These are phyloP conservation scores for Caenorhabditis sp. DNA, from an alignment of 2,888 invertebrate species.

Conservation along the genomic window DNA sequence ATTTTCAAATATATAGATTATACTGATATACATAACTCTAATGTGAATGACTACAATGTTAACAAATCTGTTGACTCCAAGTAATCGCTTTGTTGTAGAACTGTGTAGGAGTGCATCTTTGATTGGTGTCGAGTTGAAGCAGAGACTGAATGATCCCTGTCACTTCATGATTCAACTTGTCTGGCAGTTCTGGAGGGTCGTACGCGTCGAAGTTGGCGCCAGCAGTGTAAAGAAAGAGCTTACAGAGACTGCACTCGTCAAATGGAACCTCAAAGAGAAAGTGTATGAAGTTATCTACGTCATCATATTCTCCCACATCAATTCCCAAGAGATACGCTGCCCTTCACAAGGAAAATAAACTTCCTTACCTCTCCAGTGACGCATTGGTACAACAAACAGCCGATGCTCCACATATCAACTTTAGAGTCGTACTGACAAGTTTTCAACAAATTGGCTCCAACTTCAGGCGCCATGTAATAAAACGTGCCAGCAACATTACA, in stretches of 20 bases:
- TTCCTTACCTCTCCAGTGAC: slow-evolving; percentile 76
- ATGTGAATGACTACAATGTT: background rate
- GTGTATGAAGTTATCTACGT: slow-evolving; percentile 50
- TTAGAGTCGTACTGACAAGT: slow-evolving; percentile 76
- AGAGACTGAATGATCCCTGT: slow-evolving; percentile 73
- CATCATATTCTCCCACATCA: slow-evolving; percentile 29
- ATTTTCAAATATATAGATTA: too few species aligned
- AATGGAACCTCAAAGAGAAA: slow-evolving; percentile 79
- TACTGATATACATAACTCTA: too few species aligned
- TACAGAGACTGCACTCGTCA: slow-evolving; percentile 79
- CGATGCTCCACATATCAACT: slow-evolving; percentile 83
- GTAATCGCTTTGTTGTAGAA: slow-evolving; percentile 72
- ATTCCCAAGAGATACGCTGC: background rate
- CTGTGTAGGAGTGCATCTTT: slow-evolving; percentile 76
- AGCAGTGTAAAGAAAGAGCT: slow-evolving; percentile 80
- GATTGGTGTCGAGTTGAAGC: slow-evolving; percentile 76
- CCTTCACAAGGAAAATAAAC: background rate
- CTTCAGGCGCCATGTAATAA: slow-evolving; percentile 82
- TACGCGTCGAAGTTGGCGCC: slow-evolving; percentile 81
- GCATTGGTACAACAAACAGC: slow-evolving; percentile 81
- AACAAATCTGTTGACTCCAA: slow-evolving; percentile 58
- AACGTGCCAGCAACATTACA: slow-evolving; percentile 82
- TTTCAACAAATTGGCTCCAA: slow-evolving; percentile 80
- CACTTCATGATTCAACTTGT: slow-evolving; percentile 66
- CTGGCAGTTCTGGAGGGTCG: slow-evolving; percentile 78